Evolutionary conservation across 2,113 vertebrate genomes (phyloP), one percentile per base, ranked within the genome.

Genomic region (Phoxinus phoxinus): DNA sequence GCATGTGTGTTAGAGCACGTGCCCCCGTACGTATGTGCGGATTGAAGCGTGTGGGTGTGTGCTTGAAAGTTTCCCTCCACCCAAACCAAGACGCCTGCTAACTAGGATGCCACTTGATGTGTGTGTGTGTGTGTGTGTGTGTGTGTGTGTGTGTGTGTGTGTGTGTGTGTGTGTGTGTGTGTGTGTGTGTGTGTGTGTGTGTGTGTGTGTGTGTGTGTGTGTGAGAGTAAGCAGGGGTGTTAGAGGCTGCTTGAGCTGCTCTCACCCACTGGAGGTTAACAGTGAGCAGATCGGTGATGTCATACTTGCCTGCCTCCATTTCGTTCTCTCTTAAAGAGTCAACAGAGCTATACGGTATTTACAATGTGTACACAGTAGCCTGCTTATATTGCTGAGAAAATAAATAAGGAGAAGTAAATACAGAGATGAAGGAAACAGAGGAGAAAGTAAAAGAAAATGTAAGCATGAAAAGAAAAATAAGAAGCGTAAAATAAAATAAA

Each of bases 211-310:
- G 72, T 69, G 63, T 59, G 82, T 44, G 1, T 75, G 83, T 76
- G n/a, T 4, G 17, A 67, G 58, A 56, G 44, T 65, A 30, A 82
- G 59, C 41, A n/a, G 44, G 44, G 61, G 59, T 65, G 78, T 81
- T 27, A 23, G 59, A 44, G 41, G 61, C 19, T 32, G 44, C 74
- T 77, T 53, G 63, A 51, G 27, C 10, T 67, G 80, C 46, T 72
- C 46, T 83, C 81, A 83, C 81, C 65, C 65, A 82, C 48, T 51
- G 23, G 46, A 78, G 61, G 59, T 85, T 51, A 85, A 69, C 46
- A 25, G 19, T 78, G 41, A 51, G 76, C 46, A 56, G 44, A 56
- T 27, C 11, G n/a, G 74, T 79, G 65, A 85, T 82, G 80, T 82
- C 80, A 82, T 71, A 53, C 12, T 69, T 41, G 13, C 83, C 19